A percentile compares a stretch with the other conserved stretches of the same genome.
phyloP scores from a whole-genome alignment of 2,797 vertebrate genomes.

The Catostomus latipinnis region DNA sequence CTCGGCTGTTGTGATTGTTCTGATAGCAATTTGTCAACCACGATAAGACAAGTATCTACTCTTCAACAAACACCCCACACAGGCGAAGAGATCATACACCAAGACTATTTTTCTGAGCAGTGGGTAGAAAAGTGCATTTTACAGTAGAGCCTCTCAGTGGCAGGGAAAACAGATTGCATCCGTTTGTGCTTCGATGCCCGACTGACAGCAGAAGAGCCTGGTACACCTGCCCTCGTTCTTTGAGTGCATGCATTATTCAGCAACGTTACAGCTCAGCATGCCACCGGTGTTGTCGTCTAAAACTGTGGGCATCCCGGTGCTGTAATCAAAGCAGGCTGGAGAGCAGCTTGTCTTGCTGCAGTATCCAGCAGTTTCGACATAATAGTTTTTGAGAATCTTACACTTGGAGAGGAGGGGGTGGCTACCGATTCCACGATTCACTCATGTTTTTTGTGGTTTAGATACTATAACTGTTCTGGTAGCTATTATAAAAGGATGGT shows the following conservation, averaged over 20 bases:
- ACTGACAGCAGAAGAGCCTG: slow-evolving; percentile 20
- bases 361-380: slow-evolving; percentile 45
- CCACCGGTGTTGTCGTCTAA: slow-evolving; percentile 45
- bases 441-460: slow-evolving; percentile 10
- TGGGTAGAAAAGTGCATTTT: slow-evolving; percentile 45
- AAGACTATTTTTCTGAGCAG: slow-evolving; percentile 39
- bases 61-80: slow-evolving; percentile 25
- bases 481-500: background rate
- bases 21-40: slow-evolving; percentile 11
- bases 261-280: slow-evolving; percentile 33
- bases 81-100: slow-evolving; percentile 29
- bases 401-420: background rate
- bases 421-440: background rate
- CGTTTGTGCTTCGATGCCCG: slow-evolving; percentile 41
- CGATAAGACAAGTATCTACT: slow-evolving; percentile 6
- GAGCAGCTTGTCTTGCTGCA: slow-evolving; percentile 36
- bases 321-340: slow-evolving; percentile 56
- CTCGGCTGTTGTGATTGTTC: background rate
- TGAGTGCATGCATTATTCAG: slow-evolving; percentile 58
- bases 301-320: slow-evolving; percentile 48
- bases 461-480: background rate
- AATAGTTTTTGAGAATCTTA: slow-evolving; percentile 43
- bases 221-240: slow-evolving; percentile 40
- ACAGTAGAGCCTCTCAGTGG: slow-evolving; percentile 39
- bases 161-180: slow-evolving; percentile 55